A percentile compares a stretch with the other conserved stretches of the same genome.
These are phyloP conservation scores for Dromiciops gliroides DNA, from an alignment of 2,113 vertebrate genomes.

Conservation along the genomic window DNA sequence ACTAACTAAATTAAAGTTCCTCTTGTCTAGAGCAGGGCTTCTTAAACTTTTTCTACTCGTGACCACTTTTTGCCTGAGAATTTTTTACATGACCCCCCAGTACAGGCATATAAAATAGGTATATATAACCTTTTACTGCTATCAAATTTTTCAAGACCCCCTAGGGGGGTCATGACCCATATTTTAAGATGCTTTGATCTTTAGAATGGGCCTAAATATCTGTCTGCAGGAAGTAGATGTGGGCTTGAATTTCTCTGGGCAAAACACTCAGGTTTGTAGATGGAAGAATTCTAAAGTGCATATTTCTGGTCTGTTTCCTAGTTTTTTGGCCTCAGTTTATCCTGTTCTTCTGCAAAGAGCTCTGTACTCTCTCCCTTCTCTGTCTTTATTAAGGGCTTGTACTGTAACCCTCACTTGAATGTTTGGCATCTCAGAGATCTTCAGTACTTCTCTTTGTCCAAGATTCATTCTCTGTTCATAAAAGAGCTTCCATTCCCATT, in stretches of 20 bases:
- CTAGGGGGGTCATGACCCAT: no score
- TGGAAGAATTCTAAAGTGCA: not conserved
- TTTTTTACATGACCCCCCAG: no score
- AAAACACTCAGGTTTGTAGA: not conserved
- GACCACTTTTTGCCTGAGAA: no score
- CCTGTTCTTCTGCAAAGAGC: not conserved
- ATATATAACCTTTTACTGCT: no score
- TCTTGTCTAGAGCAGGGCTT: no score
- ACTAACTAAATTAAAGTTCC: not conserved
- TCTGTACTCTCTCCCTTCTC: not conserved
- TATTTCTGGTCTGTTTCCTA: not conserved
- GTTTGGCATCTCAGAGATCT: not conserved
- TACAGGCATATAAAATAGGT: no score
- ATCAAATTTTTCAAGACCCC: no score
- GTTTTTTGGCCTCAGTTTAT: not conserved
- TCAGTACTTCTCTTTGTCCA: not conserved
- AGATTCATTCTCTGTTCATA: not conserved
- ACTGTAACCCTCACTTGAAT: fast-evolving
- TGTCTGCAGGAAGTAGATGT: not conserved
- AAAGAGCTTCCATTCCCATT: not conserved
- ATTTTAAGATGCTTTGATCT: no score
- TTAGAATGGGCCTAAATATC: not conserved
- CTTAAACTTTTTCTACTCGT: no score
- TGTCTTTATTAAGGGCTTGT: fast-evolving
- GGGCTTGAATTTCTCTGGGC: not conserved